Conservation (phyloP, 2,113 vertebrate species). For the Chloroceryle aenea region DNA sequence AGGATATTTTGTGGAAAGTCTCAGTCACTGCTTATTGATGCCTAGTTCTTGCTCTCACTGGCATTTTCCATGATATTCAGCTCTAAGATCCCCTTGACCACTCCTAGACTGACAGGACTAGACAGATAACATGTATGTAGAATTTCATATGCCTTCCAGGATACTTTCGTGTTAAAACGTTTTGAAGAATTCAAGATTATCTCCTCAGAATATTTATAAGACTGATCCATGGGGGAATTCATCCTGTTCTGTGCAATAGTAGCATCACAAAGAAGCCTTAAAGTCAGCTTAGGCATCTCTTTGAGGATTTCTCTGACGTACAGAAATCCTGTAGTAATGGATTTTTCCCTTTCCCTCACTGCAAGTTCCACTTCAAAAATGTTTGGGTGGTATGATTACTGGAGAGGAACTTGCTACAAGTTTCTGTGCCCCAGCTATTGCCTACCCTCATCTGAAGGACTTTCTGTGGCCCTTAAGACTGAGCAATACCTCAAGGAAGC, state of each 20-base stretch:
- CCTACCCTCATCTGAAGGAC: neutral
- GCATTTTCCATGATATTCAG: neutral
- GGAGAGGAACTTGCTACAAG: neutral
- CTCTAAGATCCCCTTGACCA: neutral
- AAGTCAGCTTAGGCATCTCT: conserved; percentile 48
- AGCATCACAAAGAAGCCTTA: conserved; percentile 47
- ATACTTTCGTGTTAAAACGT: neutral
- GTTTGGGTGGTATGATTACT: neutral
- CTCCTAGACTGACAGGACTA: neutral
- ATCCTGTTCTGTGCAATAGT: conserved; percentile 12
- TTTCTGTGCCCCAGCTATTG: neutral
- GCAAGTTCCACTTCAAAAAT: conserved; percentile 13
- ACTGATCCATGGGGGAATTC: neutral
- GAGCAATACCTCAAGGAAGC: neutral
- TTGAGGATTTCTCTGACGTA: conserved; percentile 40
- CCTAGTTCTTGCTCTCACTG: neutral
- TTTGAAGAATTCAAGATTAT: conserved; percentile 47
- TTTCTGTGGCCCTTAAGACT: neutral
- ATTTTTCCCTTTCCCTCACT: neutral
- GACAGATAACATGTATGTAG: neutral
- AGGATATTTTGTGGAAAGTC: neutral
- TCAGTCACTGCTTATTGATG: neutral
- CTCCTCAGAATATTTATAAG: conserved; percentile 47
- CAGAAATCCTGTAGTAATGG: conserved; percentile 23
- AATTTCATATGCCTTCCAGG: neutral